phyloP scores from a whole-genome alignment of 2,113 vertebrate species.

The Pachyramphus minor region DNA sequence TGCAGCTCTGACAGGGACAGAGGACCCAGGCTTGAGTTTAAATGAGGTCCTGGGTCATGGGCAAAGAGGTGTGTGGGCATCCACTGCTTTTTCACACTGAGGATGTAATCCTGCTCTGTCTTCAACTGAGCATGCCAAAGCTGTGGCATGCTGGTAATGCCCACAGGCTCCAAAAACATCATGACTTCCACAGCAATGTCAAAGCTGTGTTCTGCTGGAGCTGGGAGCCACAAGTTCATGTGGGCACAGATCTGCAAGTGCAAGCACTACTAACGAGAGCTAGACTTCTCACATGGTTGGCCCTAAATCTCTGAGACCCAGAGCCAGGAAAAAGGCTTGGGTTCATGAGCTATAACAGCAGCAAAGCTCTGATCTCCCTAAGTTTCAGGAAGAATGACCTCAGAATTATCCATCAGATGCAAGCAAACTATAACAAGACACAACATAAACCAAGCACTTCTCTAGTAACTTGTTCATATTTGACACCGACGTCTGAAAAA shows the following conservation, averaged over 20 bases:
- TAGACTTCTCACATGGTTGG: fast-evolving
- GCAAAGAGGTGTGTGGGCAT: neutral
- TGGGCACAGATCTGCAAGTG: neutral
- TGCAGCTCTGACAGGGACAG: neutral
- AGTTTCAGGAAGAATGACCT: neutral
- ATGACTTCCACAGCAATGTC: neutral
- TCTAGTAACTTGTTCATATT: neutral
- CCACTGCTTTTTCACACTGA: neutral
- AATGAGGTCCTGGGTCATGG: neutral
- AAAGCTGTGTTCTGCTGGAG: neutral
- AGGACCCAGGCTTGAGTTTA: neutral
- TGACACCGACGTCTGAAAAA: neutral
- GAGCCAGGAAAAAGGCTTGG: neutral
- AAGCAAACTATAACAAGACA: neutral
- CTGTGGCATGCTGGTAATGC: neutral
- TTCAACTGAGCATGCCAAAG: neutral
- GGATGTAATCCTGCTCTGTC: neutral
- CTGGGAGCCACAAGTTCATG: neutral
- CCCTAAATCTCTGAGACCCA: neutral
- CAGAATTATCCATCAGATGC: neutral
- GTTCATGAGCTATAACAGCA: neutral
- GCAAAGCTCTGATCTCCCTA: neutral
- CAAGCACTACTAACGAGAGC: neutral
- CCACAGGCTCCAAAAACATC: neutral
- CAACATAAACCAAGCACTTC: neutral